phyloP scores from a whole-genome alignment of 2,888 invertebrate species.

The Drosophila robusta region DNA sequence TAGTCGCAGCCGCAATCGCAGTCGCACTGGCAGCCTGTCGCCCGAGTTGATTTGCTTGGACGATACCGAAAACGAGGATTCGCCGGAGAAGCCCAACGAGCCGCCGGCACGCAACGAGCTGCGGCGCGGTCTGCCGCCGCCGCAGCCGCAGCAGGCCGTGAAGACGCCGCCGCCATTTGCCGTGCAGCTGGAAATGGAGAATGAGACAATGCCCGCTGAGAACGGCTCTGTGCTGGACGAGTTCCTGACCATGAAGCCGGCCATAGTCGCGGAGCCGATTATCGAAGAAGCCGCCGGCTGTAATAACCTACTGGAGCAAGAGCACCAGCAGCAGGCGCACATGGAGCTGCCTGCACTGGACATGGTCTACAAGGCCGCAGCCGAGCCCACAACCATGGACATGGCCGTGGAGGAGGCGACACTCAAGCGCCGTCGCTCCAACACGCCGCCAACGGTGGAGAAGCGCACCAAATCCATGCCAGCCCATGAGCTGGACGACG shows the following conservation, averaged over 20 bases:
- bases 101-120: not conserved
- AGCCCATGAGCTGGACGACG: conserved; percentile 41
- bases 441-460: conserved; percentile 39
- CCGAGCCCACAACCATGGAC: conserved; percentile 9
- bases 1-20: conserved; percentile 26
- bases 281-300: conserved; percentile 5
- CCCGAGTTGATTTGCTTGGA: conserved; percentile 67
- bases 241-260: conserved; percentile 52
- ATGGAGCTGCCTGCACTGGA: conserved; percentile 9
- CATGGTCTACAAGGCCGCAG: conserved; percentile 13
- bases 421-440: conserved; percentile 60
- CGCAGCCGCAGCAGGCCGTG: not conserved
- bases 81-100: conserved; percentile 54
- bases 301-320: conserved; percentile 4
- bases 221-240: conserved; percentile 59
- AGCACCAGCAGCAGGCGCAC: conserved; percentile 3
- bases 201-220: conserved; percentile 24
- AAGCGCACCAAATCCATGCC: conserved; percentile 26
- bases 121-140: not conserved
- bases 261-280: conserved; percentile 17
- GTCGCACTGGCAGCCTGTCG: conserved; percentile 35
- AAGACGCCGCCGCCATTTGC: conserved; percentile 22
- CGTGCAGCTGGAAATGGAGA: conserved; percentile 15
- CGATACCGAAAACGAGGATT: conserved; percentile 71
- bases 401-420: conserved; percentile 21